Evolutionary conservation across 1,140 invertebrate genomes (phyloP), one percentile per base, ranked within the genome.

Genomic region (Batillaria attramentaria): DNA sequence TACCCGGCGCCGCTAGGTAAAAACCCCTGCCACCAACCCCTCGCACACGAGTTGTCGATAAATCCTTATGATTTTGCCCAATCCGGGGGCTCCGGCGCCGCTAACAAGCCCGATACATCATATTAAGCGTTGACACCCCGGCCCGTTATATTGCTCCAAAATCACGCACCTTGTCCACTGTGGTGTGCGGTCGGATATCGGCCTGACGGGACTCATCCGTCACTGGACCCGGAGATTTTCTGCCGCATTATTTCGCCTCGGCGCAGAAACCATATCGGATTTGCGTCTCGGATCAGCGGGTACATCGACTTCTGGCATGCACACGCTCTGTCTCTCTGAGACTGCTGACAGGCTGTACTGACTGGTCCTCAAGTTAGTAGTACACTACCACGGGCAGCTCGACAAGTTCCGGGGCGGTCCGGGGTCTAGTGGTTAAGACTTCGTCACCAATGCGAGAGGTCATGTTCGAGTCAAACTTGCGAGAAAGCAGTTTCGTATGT

Each of bases 41-140:
- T 42, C 73, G 73, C 73, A 75, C 73, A 75, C 73, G 62, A 75
- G 60, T 57, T 57, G 28, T 54, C 73, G 57, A 75, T 75, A 75
- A 75, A 75, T 75, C 73, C 73, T 75, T 75, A 75, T 75, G 73
- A 75, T 75, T 62, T 62, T 75, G 42, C 73, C 41, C 57, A 3
- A 50, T 72, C 70, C 33, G 10, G 73, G 35, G 72, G 33, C 72
- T 33, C 20, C 5, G 50, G 20, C 73, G 35, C 16, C 72, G n/a
- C 33, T 39, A 39, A 3, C 16, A 57, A 54, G 57, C 33, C 31
- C 73, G 13, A 75, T 75, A 75, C n/a, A 75, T 75, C 73, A 75
- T 75, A 75, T 75, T 75, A 75, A 54, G 46, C 73, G 57, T 28
- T 75, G 73, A 75, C 73, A 37, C 39, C 39, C 20, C 73, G 73